phyloP scores from a whole-genome alignment of 2,113 vertebrate species.

The Myotis davidii region DNA sequence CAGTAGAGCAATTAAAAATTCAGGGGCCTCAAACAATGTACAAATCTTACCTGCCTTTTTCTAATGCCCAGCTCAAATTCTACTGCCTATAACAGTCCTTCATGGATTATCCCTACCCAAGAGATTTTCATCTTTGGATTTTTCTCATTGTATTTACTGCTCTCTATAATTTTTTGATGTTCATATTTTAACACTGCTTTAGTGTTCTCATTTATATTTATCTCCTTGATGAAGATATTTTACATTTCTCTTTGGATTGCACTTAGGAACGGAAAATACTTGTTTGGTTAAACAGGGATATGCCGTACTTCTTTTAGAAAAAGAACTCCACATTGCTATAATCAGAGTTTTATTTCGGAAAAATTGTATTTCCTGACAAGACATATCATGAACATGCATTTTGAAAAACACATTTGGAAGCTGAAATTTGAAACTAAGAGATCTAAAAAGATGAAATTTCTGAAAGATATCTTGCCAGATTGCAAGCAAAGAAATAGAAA shows the following conservation, averaged over 20 bases:
- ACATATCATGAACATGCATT: background rate
- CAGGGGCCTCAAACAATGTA: background rate
- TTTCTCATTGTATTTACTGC: background rate
- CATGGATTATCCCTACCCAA: background rate
- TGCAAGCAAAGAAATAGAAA: background rate
- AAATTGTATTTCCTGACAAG: background rate
- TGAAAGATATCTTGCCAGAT: background rate
- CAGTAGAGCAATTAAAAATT: background rate
- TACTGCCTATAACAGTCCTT: background rate
- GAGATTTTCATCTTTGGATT: background rate
- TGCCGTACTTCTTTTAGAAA: background rate
- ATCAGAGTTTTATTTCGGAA: slow-evolving; percentile 31
- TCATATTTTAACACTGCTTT: background rate
- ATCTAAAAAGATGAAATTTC: background rate
- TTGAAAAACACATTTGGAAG: slow-evolving; percentile 12
- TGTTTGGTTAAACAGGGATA: background rate
- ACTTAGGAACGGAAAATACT: background rate
- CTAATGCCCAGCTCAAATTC: background rate
- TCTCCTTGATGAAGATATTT: background rate
- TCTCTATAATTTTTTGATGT: background rate
- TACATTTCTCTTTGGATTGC: background rate
- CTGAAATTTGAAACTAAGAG: background rate
- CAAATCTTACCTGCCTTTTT: background rate
- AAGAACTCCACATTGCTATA: background rate
- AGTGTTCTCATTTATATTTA: background rate